Percentiles rank a stretch among this genome's conserved stretches.
phyloP scores from a whole-genome alignment of 2,797 vertebrate genomes.

The Octomys mimax region DNA sequence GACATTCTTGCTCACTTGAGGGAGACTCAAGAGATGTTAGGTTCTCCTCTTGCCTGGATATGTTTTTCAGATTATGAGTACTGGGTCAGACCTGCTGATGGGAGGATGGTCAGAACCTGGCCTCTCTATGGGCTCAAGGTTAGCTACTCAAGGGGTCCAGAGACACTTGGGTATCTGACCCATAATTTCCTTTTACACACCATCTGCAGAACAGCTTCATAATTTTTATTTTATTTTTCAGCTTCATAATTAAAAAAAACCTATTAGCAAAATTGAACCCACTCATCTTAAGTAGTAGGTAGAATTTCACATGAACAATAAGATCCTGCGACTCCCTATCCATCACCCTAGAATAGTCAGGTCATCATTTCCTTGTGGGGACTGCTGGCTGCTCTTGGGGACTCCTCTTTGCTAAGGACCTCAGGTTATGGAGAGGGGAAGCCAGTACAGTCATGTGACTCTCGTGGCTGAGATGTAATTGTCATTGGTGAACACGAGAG shows the following conservation, averaged over 20 bases:
- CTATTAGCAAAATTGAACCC: too few species aligned
- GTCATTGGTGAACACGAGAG: not conserved
- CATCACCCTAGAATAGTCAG: rapidly evolving
- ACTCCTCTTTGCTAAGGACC: not conserved
- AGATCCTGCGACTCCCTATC: not conserved
- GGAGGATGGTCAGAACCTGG: not conserved
- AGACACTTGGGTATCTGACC: rapidly evolving
- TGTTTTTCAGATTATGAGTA: not conserved
- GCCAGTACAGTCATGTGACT: not conserved
- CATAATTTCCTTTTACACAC: not conserved
- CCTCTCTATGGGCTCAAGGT: rapidly evolving
- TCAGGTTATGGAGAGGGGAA: too few species aligned
- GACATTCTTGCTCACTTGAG: not conserved
- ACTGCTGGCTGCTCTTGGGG: rapidly evolving
- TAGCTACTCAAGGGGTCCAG: rapidly evolving
- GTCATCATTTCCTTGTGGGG: rapidly evolving
- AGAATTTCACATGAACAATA: not conserved
- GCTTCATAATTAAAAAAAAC: not conserved
- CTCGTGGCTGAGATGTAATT: not conserved
- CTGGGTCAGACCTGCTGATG: not conserved
- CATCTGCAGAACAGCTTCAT: not conserved
- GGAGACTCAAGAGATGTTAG: not conserved
- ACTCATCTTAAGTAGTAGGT: not conserved
- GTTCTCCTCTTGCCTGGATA: rapidly evolving
- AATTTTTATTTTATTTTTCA: too few species aligned